Evolutionary conservation across 2,888 invertebrate genomes (phyloP), one percentile per base, ranked within the genome.

Genomic region (Amiota minor): DNA sequence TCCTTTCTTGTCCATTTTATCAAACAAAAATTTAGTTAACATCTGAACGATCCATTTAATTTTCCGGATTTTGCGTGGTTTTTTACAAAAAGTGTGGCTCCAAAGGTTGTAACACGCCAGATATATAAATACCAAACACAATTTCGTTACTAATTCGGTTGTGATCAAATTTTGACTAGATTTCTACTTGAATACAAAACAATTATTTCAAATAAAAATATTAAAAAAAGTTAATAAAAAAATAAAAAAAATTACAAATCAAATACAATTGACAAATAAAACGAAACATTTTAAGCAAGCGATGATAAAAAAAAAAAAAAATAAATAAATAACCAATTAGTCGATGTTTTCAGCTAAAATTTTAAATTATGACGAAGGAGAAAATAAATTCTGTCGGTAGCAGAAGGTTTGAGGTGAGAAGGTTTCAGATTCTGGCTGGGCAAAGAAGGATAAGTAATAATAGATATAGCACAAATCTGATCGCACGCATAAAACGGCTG

Each of bases 1-100:
- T 35, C 35, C 35, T 70, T 78, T 81, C 46, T 74, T 82, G 64
- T 83, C 83, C 86, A 85, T 83, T 75, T 75, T 73, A 46, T 77
- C 74, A 71, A 77, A 77, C 20, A 72, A 69, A 50, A 80, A 79
- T 78, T 75, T 77, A 49, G 78, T 72, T 56, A 78, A 73, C 79
- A 80, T 79, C 74, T 73, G 77, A 70, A 12, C 73, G 69, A 74
- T 72, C 82, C 82, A 82, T 82, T 75, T 71, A 80, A 81, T 65
- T 69, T 69, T 12, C 35, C 35, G 53, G 18, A 23, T 6, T 35
- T 35, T 35, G 2, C 6, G 35, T 3, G 6, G 6, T 35, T 35
- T 35, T 35, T 6, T 35, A 35, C 35, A 35, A 35, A 35, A 59
- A 20, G 20, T 1, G 18, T 11, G 59, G 9, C 59, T 69, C 67